Evolutionary conservation across 2,113 vertebrate species (phyloP), one percentile per base, ranked within the genome.

Genomic region (Chinchilla lanigera): DNA sequence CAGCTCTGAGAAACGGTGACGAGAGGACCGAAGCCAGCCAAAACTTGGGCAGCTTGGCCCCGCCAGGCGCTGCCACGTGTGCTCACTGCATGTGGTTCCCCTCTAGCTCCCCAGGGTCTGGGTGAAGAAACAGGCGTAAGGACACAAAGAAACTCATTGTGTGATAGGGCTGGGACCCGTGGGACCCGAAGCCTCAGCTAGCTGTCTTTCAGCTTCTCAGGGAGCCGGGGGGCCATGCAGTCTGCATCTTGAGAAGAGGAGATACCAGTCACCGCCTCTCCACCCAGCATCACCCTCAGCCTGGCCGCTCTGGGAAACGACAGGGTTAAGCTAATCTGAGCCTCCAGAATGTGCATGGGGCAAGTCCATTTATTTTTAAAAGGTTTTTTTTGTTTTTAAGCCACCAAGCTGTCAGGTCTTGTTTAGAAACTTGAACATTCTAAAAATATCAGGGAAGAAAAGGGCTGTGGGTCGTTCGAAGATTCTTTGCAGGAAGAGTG

Each of bases 401-500:
- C 26, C 22, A 58, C 14, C 52, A 47, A 28, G 52, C 92, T 96
- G 97, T 94, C 95, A 94, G 82, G n/a, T 96, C 95, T 96, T 84
- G 17, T 97, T 98, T 96, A 94, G 93, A 90, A 96, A 88, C 33
- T 87, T 8, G 88, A 92, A 94, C 77, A 58, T 96, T 92, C 90
- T 88, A 85, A 90, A 97, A 97, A 95, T 92, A 83, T 33, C 77
- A 44, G 82, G 2, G 3, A 90, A 82, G 95, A 86, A 41, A 92
- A 58, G 52, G 77, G 20, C 85, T 63, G 38, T 52, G 67, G 4
- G 1, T 56, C 16, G 0, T 30, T 63, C 38, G 60, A 78, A 86
- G 86, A 86, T 60, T 92, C 89, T 94, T 63, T 1, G 47, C 14
- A 8, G 30, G 10, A 58, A 26, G 47, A 75, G 38, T 30, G 86